Percentiles rank a stretch among this genome's conserved stretches.
Conservation (phyloP, 2,113 vertebrate genomes). For the Sus scrofa region T2T-Sscrofa CM000817.6:146738001-146738500, state of each 20-base stretch:
- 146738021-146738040: not conserved
- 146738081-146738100: not conserved
- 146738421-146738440: not conserved
- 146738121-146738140: not conserved
- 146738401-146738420: not conserved
- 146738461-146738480: not conserved
- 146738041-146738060: conserved; percentile 15
- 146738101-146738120: not conserved
- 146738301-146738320: not conserved
- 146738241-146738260: not conserved
- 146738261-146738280: not conserved
- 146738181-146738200: not conserved
- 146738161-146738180: not conserved
- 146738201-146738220: not conserved
- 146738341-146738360: not conserved
- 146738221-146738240: not conserved
- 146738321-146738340: not conserved
- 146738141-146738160: not conserved
- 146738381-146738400: not conserved
- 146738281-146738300: conserved; percentile 3
- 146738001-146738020: not conserved
- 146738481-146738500: not conserved
- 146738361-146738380: not conserved
- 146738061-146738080: not conserved
- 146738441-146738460: not conserved